These are phyloP conservation scores for Drosophila peninsularis DNA, from an alignment of 2,888 invertebrate genomes.

Conservation along the genomic window DNA sequence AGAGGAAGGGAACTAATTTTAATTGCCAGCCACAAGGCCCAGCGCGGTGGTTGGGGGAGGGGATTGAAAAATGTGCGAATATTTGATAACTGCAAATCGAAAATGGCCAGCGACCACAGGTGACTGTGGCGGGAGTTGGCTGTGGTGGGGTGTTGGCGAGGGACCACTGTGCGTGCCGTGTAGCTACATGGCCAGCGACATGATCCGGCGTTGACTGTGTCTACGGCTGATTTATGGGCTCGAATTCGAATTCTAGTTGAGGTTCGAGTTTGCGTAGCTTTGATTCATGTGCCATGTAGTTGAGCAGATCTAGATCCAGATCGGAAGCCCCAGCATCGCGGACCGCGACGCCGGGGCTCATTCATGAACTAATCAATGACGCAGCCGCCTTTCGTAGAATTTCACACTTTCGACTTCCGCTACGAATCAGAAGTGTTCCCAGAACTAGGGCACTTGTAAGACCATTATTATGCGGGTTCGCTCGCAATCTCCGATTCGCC, in stretches of 20 bases:
- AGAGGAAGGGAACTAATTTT: slow-evolving; percentile 65
- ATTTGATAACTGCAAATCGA: slow-evolving; percentile 69
- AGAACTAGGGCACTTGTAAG: slow-evolving; percentile 48
- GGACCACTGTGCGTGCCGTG: slow-evolving; percentile 31
- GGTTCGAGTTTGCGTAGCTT: slow-evolving; percentile 19
- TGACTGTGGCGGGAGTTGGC: no score
- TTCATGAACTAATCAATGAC: slow-evolving; percentile 48
- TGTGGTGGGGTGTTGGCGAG: neutral
- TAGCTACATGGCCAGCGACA: slow-evolving; percentile 62
- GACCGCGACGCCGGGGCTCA: slow-evolving; percentile 6
- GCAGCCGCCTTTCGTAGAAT: slow-evolving; percentile 51
- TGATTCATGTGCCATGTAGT: slow-evolving; percentile 22
- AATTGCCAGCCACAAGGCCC: slow-evolving; percentile 51
- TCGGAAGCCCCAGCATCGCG: neutral
- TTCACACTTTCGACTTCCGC: slow-evolving; percentile 59
- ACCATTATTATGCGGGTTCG: slow-evolving; percentile 32
- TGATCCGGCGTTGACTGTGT: slow-evolving; percentile 30
- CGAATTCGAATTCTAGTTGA: slow-evolving; percentile 33
- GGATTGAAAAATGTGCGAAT: slow-evolving; percentile 67
- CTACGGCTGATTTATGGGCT: slow-evolving; percentile 58
- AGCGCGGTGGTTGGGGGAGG: slow-evolving; percentile 1
- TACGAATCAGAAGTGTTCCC: slow-evolving; percentile 52
- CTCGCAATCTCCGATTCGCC: neutral
- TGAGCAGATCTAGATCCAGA: slow-evolving; percentile 20
- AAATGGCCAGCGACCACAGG: slow-evolving; percentile 28